Conservation (phyloP, 2,888 invertebrate species). For the Ommatoiulus sabulosus region DNA sequence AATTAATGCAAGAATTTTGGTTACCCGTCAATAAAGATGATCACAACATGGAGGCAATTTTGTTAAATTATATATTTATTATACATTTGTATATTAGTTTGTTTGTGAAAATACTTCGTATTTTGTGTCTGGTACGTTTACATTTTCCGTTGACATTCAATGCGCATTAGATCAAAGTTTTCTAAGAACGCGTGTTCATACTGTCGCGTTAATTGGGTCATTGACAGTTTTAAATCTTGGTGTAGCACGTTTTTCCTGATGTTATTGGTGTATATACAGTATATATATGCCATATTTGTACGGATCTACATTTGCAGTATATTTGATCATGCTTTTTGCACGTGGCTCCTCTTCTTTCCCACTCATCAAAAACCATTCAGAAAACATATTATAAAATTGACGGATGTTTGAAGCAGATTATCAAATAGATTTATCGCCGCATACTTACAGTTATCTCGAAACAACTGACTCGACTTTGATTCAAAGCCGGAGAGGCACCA, state of each 20-base stretch:
- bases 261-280: not conserved
- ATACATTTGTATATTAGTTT: no score
- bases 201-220: not conserved
- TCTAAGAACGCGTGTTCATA: not conserved
- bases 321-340: conserved; percentile 4
- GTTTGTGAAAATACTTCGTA: no score
- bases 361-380: conserved; percentile 5
- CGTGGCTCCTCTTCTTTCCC: not conserved
- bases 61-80: no score
- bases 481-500: conserved; percentile 37
- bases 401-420: conserved; percentile 36
- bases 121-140: no score
- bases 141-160: not conserved
- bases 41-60: no score
- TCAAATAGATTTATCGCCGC: conserved; percentile 32
- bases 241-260: not conserved
- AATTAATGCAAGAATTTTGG: no score
- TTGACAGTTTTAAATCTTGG: not conserved
- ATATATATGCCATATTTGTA: not conserved
- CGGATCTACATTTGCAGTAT: not conserved
- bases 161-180: not conserved
- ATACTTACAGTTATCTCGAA: conserved; percentile 26
- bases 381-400: conserved; percentile 4
- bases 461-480: conserved; percentile 27
- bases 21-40: no score